phyloP scores from a whole-genome alignment of 2,888 invertebrate genomes.

The Pilophorus perplexus region DNA sequence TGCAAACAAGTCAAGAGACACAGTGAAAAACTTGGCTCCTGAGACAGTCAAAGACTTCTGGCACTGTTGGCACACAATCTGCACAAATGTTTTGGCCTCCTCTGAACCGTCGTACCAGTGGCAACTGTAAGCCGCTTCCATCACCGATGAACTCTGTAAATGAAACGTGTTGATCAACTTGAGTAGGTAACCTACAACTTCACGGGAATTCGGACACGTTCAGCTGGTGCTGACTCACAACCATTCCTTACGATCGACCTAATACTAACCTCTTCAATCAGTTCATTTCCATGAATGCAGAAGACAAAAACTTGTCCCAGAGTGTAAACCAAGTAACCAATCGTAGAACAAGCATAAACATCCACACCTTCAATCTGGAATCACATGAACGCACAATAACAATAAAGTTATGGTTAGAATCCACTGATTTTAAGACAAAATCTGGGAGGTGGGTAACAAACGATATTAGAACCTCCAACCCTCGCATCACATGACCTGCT shows the following conservation, averaged over 20 bases:
- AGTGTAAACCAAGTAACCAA: slow-evolving; percentile 77
- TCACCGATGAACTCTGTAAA: slow-evolving; percentile 77
- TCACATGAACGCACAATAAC: not conserved
- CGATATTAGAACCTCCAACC: too few species aligned
- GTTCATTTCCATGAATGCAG: slow-evolving; percentile 80
- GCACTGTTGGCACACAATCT: slow-evolving; percentile 87
- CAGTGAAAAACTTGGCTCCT: slow-evolving; percentile 85
- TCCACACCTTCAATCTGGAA: slow-evolving; percentile 58
- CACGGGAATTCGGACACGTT: too few species aligned
- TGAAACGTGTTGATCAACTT: too few species aligned
- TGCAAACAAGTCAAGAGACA: slow-evolving; percentile 81
- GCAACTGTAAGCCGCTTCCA: slow-evolving; percentile 88
- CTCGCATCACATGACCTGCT: too few species aligned
- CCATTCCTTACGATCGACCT: too few species aligned
- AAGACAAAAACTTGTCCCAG: slow-evolving; percentile 82
- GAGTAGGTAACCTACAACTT: slow-evolving; percentile 32
- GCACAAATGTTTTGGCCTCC: slow-evolving; percentile 85
- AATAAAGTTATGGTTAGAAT: too few species aligned
- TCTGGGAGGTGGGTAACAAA: too few species aligned
- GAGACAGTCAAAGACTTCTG: slow-evolving; percentile 87
- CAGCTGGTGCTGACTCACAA: too few species aligned
- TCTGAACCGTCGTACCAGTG: slow-evolving; percentile 90
- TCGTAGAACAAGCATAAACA: slow-evolving; percentile 72
- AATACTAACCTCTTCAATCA: slow-evolving; percentile 76
- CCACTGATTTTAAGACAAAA: too few species aligned